phyloP scores from a whole-genome alignment of 2,888 invertebrate species.

The Atrina japonica region DNA sequence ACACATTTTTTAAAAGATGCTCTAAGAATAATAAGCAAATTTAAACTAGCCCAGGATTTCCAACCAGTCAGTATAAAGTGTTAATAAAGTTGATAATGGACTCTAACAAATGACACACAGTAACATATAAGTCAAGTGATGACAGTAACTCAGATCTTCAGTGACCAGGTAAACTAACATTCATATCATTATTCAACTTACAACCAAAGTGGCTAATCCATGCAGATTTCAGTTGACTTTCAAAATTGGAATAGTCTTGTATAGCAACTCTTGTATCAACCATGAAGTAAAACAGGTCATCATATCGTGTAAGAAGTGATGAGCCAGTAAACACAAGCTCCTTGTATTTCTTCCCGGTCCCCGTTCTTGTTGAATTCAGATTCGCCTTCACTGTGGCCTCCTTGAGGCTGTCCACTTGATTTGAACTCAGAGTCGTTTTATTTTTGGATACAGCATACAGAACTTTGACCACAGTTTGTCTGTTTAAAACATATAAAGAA shows the following conservation, averaged over 20 bases:
- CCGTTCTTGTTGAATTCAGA: not conserved
- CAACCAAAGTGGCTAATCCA: constrained; percentile 44
- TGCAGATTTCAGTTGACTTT: constrained; percentile 38
- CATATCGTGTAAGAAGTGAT: constrained; percentile 18
- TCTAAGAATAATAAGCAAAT: no score
- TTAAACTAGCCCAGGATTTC: no score
- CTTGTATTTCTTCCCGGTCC: not conserved
- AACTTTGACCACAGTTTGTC: not conserved
- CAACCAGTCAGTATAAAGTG: no score
- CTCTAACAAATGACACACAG: not conserved
- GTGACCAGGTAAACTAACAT: not conserved
- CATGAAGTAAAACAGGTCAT: constrained; percentile 47
- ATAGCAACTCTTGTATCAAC: constrained; percentile 33
- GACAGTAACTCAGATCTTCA: no score
- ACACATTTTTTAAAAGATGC: no score
- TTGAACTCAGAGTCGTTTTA: not conserved
- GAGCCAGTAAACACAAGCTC: not conserved
- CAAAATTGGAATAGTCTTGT: constrained; percentile 27
- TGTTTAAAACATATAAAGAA: not conserved
- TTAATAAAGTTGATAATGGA: no score
- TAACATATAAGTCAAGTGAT: no score
- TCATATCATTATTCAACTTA: not conserved
- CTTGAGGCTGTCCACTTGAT: not conserved
- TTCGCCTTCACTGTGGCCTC: not conserved
- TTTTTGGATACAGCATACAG: constrained; percentile 4